Conservation (phyloP, 2,888 invertebrate genomes). For the Erpobdella octoculata region DNA sequence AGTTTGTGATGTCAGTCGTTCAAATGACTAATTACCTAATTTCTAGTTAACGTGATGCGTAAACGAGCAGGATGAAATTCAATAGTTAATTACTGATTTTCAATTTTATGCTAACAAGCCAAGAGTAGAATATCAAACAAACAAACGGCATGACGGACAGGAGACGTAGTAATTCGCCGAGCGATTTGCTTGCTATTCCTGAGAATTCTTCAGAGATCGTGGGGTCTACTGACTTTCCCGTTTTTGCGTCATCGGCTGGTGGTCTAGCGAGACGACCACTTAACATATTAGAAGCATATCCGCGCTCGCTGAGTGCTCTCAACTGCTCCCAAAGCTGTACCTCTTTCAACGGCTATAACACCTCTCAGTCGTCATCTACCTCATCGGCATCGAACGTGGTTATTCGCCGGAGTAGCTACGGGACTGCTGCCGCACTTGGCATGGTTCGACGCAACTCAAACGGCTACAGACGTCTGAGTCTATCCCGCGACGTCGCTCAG, state of each 20-base stretch:
- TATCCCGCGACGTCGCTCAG: constrained; percentile 17
- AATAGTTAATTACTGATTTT: too few relatives aligned
- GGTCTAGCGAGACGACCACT: constrained; percentile 6
- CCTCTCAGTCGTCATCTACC: background rate
- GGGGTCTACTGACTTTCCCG: background rate
- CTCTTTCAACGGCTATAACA: background rate
- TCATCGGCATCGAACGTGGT: constrained; percentile 3
- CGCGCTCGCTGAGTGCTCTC: background rate
- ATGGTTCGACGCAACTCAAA: constrained; percentile 17
- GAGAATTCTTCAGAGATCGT: background rate
- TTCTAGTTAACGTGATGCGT: too few relatives aligned
- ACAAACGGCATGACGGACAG: constrained; percentile 6
- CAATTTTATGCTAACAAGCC: too few relatives aligned
- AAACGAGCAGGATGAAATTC: too few relatives aligned
- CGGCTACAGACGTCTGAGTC: constrained; percentile 18
- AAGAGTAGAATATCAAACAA: too few relatives aligned
- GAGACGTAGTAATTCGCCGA: background rate
- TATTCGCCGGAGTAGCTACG: background rate
- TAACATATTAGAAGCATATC: background rate
- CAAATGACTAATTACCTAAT: too few relatives aligned
- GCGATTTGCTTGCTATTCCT: background rate
- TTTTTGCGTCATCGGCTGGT: background rate
- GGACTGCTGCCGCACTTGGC: background rate
- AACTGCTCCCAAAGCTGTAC: background rate
- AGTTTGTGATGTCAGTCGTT: too few relatives aligned